Conservation (phyloP, 2,797 vertebrate species). For the Mus spretus region DNA sequence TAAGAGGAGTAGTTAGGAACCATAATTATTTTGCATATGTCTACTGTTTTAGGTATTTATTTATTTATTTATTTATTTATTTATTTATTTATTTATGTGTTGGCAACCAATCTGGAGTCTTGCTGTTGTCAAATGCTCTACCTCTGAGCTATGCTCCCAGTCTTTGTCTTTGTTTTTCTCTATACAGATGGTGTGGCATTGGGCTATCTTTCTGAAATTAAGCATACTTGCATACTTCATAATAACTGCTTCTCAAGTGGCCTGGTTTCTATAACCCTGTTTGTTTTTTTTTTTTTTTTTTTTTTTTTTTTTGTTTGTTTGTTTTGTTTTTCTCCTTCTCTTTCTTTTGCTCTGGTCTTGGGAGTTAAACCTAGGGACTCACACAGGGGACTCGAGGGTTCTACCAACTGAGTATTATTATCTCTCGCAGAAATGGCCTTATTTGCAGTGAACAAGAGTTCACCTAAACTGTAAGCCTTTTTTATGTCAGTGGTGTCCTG, state of each 20-base stretch:
- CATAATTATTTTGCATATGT: background rate
- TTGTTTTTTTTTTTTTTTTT: background rate
- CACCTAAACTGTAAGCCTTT: background rate
- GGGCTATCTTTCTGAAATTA: slow-evolving; percentile 14
- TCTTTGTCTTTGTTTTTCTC: background rate
- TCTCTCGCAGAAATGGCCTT: background rate
- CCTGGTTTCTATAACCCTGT: background rate
- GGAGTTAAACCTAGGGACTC: background rate
- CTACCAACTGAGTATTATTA: background rate
- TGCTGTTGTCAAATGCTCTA: background rate
- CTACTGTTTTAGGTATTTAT: background rate
- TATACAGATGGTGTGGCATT: background rate
- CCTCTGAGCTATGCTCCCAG: background rate
- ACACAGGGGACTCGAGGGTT: background rate
- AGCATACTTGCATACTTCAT: background rate
- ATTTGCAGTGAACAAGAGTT: slow-evolving; percentile 26
- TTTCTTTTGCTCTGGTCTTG: background rate
- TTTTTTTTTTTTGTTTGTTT: background rate
- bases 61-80: background rate
- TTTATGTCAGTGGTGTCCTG: background rate
- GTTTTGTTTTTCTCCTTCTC: background rate
- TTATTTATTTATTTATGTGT: background rate
- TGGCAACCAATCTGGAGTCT: background rate
- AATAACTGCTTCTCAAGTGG: background rate
- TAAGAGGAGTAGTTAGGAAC: background rate